phyloP scores from a whole-genome alignment of 2,113 vertebrate genomes.

The Petrocephalus zakoni region DNA sequence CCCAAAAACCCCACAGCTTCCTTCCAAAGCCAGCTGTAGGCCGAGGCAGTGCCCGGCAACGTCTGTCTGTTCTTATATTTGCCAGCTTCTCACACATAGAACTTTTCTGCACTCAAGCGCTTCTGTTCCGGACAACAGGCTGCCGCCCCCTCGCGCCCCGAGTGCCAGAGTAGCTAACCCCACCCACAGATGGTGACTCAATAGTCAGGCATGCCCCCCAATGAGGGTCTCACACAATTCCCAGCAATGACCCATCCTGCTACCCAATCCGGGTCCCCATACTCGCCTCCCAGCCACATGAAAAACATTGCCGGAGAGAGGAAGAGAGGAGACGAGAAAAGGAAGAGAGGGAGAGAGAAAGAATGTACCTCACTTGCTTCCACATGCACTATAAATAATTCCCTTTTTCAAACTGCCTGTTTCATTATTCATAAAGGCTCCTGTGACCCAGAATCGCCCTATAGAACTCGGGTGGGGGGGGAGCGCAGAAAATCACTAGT shows the following conservation, averaged over 20 bases:
- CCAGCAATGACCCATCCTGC: neutral
- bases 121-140: neutral
- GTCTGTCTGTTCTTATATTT: neutral
- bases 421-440: constrained; percentile 64
- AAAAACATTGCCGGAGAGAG: neutral
- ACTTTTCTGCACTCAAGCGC: neutral
- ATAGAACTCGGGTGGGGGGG: constrained; percentile 14
- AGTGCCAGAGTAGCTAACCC: neutral
- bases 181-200: neutral
- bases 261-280: neutral
- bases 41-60: neutral
- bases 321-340: neutral
- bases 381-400: constrained; percentile 58
- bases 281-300: neutral
- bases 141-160: neutral
- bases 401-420: constrained; percentile 50
- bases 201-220: neutral
- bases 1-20: neutral
- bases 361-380: neutral
- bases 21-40: neutral
- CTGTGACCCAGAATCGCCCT: constrained; percentile 58
- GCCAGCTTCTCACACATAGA: neutral
- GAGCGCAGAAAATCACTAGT: neutral
- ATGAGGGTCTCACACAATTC: neutral
- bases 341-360: constrained; percentile 8